Percentiles rank a stretch among this genome's conserved stretches.
Evolutionary conservation across 2,113 vertebrate genomes (phyloP).

Genomic region (Grallaria varia): DNA sequence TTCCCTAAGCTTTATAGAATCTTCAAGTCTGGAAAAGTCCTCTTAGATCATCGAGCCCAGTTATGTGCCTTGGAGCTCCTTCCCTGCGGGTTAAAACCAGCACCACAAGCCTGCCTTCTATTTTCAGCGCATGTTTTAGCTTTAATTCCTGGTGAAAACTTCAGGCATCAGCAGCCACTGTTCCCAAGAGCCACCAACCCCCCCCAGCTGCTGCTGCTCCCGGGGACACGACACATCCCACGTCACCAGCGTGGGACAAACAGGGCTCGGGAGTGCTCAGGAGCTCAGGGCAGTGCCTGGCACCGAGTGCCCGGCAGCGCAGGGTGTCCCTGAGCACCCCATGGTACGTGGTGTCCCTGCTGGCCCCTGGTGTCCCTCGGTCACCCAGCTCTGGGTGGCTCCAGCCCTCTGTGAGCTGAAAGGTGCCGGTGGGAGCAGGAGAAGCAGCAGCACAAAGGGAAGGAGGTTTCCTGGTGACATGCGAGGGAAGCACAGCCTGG

Average conservation of each 20-base stretch:
- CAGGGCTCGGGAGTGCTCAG: neutral
- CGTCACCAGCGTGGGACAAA: neutral
- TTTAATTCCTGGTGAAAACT: neutral
- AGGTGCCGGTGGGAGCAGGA: neutral
- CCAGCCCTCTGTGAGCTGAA: fast-evolving
- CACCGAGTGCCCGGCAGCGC: neutral
- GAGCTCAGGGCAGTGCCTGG: neutral
- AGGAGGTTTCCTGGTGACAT: neutral
- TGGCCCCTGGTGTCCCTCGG: neutral
- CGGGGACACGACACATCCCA: neutral
- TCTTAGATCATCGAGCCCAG: neutral
- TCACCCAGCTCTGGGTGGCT: neutral
- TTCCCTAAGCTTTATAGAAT: neutral
- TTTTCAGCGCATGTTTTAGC: neutral
- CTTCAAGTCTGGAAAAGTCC: neutral
- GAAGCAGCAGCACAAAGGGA: neutral
- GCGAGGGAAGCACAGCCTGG: neutral
- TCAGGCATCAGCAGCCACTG: neutral
- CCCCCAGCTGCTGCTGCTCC: neutral
- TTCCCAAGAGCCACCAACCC: neutral
- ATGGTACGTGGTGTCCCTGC: neutral
- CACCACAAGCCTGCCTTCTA: neutral
- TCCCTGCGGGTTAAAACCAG: neutral
- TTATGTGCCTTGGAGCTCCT: neutral
- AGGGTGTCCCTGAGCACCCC: neutral